A percentile compares a stretch with the other conserved stretches of the same genome.
phyloP scores from a whole-genome alignment of 2,888 invertebrate genomes.

The Leptinotarsa peninsularis region DNA sequence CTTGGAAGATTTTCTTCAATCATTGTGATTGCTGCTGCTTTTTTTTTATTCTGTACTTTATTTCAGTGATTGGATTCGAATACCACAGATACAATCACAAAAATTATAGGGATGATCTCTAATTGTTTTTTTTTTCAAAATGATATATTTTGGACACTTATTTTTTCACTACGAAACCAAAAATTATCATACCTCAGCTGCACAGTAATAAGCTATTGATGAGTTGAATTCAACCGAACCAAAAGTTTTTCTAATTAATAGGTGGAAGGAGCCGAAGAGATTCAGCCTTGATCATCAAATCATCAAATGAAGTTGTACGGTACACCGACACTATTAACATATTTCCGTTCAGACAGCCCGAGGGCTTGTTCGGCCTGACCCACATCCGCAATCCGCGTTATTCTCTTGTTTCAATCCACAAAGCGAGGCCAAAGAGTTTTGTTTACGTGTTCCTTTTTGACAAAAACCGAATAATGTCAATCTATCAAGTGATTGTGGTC shows the following conservation, averaged over 20 bases:
- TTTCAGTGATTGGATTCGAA: no score
- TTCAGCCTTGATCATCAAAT: constrained; percentile 38
- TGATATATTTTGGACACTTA: no score
- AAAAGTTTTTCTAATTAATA: neutral
- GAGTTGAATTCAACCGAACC: neutral
- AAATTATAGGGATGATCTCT: no score
- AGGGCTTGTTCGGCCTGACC: constrained; percentile 45
- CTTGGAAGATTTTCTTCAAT: no score
- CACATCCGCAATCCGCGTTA: constrained; percentile 40
- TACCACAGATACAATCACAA: no score
- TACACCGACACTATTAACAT: constrained; percentile 46
- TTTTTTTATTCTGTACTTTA: no score
- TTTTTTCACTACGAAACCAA: no score
- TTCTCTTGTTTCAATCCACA: constrained; percentile 26
- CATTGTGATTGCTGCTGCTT: no score
- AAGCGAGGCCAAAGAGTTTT: neutral
- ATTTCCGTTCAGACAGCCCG: constrained; percentile 42
- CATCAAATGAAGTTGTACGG: constrained; percentile 39
- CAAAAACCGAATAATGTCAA: neutral
- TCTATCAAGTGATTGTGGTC: neutral
- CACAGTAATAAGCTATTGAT: no score
- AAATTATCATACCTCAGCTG: no score
- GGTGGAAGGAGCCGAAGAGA: constrained; percentile 15
- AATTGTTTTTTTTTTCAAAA: no score
- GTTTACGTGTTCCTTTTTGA: neutral